Conservation (phyloP, 2,888 invertebrate species). For the Meta bourneti region DNA sequence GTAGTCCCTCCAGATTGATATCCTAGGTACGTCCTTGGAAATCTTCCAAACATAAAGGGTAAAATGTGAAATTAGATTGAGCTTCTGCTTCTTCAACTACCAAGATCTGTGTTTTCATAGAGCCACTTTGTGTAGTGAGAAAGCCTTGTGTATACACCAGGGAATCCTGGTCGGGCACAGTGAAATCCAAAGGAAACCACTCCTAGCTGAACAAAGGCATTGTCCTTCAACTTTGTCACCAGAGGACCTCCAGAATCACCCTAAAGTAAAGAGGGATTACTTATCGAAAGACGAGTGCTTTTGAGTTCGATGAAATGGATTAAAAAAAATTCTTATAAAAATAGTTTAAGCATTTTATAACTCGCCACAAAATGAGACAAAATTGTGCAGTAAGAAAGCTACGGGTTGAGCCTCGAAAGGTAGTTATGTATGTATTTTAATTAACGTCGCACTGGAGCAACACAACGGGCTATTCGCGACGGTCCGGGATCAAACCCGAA, state of each 20-base stretch:
- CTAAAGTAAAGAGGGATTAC: conserved; percentile 16
- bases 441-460: no score
- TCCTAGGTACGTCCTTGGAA: no score
- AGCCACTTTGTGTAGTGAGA: conserved; percentile 75
- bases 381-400: no score
- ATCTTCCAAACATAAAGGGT: no score
- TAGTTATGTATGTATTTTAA: no score
- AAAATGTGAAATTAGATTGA: background rate
- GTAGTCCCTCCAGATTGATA: no score
- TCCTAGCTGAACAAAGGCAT: conserved; percentile 68
- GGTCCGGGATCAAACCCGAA: no score
- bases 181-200: conserved; percentile 77
- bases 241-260: conserved; percentile 76
- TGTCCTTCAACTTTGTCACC: conserved; percentile 30
- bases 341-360: no score
- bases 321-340: no score
- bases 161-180: conserved; percentile 71
- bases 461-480: no score
- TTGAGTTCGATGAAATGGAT: background rate
- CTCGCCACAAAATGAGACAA: no score
- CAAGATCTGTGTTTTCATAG: conserved; percentile 79
- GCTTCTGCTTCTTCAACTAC: conserved; percentile 10
- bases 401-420: no score
- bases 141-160: conserved; percentile 77
- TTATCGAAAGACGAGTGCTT: background rate